Base-by-base conservation (phyloP, 2,797 vertebrate genomes). In the Novumbra hubbsi region DNA sequence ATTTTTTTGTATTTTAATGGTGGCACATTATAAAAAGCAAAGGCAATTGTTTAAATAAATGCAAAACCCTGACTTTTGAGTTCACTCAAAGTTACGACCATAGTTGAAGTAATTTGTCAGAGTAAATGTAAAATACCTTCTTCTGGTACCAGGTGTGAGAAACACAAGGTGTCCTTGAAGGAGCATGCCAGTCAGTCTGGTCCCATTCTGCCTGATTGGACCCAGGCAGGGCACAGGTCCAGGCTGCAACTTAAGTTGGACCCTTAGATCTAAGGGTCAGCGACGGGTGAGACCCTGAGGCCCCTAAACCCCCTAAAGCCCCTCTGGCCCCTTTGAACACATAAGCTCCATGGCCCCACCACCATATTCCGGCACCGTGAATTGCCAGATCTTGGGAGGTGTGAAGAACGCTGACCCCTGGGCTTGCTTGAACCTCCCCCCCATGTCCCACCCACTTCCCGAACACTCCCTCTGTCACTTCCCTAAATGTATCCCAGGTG, bases 401-500 rank as follows among this genome's bases (percentile, higher is more conserved):
- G 34, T 67, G 65, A 67, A 67, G 38, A 14, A 38, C 65, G 19
- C 15, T 67, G 65, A 49, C 67, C 28, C 7, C 62, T 17, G 64
- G 16, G 27, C 64, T 30, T 66, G 32, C 7, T 27, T 28, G 63
- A 65, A 28, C 70, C 75, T 34, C 63, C 8, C 48, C 50, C 32
- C 63, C 66, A 16, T 12, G 4, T 55, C 21, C n/a, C 55, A 57
- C 87, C 78, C 85, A 84, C 83, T 83, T 85, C 80, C 76, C 64
- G 3, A 66, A 57, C 68, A 50, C 62, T 66, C 66, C 82, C 84
- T 75, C 76, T 91, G 88, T 92, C 86, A 87, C 88, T 75, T 84
- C 85, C 85, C 84, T 91, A 94, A 94, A 94, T 91, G 82, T 83
- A 86, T 89, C 87, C 91, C 88, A 91, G 88, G 90, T 93, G 88